Percentiles rank a stretch among this genome's conserved stretches.
Conservation (phyloP, 2,113 vertebrate genomes). For the Pelusios castaneus region DNA sequence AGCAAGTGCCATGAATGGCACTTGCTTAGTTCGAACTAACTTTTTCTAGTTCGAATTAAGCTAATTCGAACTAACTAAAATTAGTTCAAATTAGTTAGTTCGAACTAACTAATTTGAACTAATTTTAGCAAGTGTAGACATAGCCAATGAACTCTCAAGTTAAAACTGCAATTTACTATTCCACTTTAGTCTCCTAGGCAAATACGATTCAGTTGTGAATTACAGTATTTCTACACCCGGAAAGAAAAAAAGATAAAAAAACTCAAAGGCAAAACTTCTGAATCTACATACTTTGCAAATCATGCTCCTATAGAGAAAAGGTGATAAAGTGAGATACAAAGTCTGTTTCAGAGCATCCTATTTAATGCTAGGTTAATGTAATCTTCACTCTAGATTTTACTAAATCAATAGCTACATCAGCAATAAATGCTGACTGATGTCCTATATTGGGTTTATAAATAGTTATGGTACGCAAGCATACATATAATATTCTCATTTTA, state of each 20-base stretch:
- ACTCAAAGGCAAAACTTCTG: conserved; percentile 22
- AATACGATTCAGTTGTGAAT: conserved; percentile 45
- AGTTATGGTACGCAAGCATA: conserved; percentile 22
- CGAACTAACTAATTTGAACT: too few species aligned
- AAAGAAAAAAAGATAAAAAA: conserved; percentile 54
- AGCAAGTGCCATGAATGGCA: too few species aligned
- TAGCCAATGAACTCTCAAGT: not conserved
- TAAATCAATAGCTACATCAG: conserved; percentile 43
- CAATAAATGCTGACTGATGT: conserved; percentile 11
- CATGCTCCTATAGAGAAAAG: conserved; percentile 13
- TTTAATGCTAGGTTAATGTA: conserved; percentile 32
- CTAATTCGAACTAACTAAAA: too few species aligned
- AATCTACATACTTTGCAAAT: conserved; percentile 53
- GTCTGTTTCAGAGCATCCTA: conserved; percentile 17
- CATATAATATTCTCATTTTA: not conserved
- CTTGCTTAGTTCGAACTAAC: too few species aligned
- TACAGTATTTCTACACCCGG: conserved; percentile 18
- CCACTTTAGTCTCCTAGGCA: conserved; percentile 8
- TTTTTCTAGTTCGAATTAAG: too few species aligned
- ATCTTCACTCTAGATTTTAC: conserved; percentile 8
- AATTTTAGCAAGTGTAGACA: too few species aligned
- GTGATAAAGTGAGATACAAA: conserved; percentile 32
- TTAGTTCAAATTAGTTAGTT: too few species aligned
- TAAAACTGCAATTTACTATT: conserved; percentile 25
- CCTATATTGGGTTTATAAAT: conserved; percentile 54